Evolutionary conservation across 2,888 invertebrate species (phyloP).

Genomic region (Tubulanus polymorphus): DNA sequence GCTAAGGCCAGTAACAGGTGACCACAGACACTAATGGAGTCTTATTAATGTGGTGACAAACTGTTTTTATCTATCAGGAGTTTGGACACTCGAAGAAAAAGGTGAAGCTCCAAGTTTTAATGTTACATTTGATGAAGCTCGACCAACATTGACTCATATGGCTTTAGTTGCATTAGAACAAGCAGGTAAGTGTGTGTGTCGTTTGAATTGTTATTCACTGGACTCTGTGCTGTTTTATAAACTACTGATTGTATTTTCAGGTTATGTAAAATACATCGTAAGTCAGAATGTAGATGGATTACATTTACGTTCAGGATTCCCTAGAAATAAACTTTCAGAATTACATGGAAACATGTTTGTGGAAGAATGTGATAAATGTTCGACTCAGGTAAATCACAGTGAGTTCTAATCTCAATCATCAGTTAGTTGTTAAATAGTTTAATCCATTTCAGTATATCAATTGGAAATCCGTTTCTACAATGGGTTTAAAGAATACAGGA

Average conservation of each 20-base stretch:
- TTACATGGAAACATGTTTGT: constrained; percentile 98
- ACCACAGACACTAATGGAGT: too few relatives aligned
- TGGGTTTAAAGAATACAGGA: constrained; percentile 48
- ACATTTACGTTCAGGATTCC: constrained; percentile 84
- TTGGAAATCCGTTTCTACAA: constrained; percentile 37
- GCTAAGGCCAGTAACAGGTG: too few relatives aligned
- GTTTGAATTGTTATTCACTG: background rate
- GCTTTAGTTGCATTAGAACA: constrained; percentile 78
- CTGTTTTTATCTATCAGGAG: constrained; percentile 57
- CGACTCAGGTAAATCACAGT: constrained; percentile 36
- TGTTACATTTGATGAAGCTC: constrained; percentile 83
- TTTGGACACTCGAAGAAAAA: constrained; percentile 91
- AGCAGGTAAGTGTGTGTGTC: constrained; percentile 50
- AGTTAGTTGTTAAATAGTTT: background rate
- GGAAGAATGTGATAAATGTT: constrained; percentile 85
- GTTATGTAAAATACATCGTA: constrained; percentile 73
- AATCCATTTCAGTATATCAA: constrained; percentile 42
- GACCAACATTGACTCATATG: constrained; percentile 92
- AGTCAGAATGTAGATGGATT: constrained; percentile 99
- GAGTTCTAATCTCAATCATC: background rate
- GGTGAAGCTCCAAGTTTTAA: constrained; percentile 76
- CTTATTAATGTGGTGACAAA: too few relatives aligned
- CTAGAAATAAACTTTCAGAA: constrained; percentile 77
- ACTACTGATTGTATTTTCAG: constrained; percentile 21
- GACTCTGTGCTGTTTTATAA: background rate